Evolutionary conservation across 2,888 invertebrate species (phyloP).

Genomic region (Sminthurides aquaticus): DNA sequence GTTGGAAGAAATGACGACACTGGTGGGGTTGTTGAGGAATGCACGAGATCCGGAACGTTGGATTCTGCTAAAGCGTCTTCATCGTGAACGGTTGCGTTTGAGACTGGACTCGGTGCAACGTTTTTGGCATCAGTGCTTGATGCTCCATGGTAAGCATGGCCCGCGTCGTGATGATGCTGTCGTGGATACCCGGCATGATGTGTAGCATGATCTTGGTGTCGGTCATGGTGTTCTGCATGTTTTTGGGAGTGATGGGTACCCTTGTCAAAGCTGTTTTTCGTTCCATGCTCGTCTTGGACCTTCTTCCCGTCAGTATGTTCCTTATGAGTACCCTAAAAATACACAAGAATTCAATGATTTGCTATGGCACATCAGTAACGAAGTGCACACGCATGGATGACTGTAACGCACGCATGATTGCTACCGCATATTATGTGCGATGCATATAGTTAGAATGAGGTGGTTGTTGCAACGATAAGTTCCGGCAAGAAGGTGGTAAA

Average conservation of each 20-base stretch:
- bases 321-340: slow-evolving; percentile 32
- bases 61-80: not conserved
- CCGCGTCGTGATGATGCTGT: slow-evolving; percentile 23
- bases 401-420: too few species aligned
- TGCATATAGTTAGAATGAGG: too few species aligned
- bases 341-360: not conserved
- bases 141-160: slow-evolving; percentile 32
- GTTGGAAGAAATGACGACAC: not conserved
- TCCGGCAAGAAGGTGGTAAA: too few species aligned
- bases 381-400: too few species aligned
- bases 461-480: too few species aligned
- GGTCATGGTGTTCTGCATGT: slow-evolving; percentile 34
- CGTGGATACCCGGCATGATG: slow-evolving; percentile 5
- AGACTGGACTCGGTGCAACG: not conserved
- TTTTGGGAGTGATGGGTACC: slow-evolving; percentile 33
- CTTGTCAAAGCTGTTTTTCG: slow-evolving; percentile 36
- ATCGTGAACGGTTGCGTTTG: not conserved
- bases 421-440: too few species aligned
- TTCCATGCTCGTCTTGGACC: slow-evolving; percentile 39
- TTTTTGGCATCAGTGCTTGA: slow-evolving; percentile 17
- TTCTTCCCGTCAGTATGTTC: slow-evolving; percentile 40
- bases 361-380: too few species aligned
- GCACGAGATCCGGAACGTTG: not conserved
- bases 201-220: slow-evolving; percentile 10
- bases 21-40: not conserved